A percentile compares a stretch with the other conserved stretches of the same genome.
phyloP scores from a whole-genome alignment of 2,888 invertebrate species.

The Trisateles emortualis region DNA sequence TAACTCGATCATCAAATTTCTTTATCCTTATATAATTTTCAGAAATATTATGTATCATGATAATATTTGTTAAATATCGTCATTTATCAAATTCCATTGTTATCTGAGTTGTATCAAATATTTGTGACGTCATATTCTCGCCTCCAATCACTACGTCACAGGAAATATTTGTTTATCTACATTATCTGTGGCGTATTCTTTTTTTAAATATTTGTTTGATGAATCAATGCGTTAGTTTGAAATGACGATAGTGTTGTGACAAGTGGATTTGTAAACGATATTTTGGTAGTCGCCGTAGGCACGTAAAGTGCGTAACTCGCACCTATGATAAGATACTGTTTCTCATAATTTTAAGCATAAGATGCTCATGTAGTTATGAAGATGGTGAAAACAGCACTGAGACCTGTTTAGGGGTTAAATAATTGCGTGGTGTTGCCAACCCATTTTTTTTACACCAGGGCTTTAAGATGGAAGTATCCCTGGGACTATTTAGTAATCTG shows the following conservation, averaged over 20 bases:
- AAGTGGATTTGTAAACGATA: not conserved
- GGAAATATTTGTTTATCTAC: constrained; percentile 12
- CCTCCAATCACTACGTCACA: constrained; percentile 35
- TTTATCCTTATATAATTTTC: not conserved
- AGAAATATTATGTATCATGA: not conserved
- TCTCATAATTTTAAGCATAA: too few relatives aligned
- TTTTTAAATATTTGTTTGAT: constrained; percentile 40
- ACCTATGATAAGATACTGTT: too few relatives aligned
- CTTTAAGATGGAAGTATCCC: too few relatives aligned
- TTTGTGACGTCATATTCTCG: constrained; percentile 34
- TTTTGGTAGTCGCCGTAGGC: too few relatives aligned
- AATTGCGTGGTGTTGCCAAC: too few relatives aligned
- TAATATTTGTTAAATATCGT: not conserved
- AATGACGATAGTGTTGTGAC: not conserved
- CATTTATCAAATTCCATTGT: not conserved
- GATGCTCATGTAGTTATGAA: too few relatives aligned
- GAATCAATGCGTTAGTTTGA: constrained; percentile 20
- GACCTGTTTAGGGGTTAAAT: too few relatives aligned
- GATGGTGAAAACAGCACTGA: too few relatives aligned
- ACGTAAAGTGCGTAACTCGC: too few relatives aligned
- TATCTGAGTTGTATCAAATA: not conserved
- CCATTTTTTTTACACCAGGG: too few relatives aligned
- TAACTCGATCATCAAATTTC: not conserved
- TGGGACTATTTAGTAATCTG: too few relatives aligned
- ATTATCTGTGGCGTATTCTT: constrained; percentile 26